Evolutionary conservation across 2,888 invertebrate genomes (phyloP).

Genomic region (Cheilosia soror): DNA sequence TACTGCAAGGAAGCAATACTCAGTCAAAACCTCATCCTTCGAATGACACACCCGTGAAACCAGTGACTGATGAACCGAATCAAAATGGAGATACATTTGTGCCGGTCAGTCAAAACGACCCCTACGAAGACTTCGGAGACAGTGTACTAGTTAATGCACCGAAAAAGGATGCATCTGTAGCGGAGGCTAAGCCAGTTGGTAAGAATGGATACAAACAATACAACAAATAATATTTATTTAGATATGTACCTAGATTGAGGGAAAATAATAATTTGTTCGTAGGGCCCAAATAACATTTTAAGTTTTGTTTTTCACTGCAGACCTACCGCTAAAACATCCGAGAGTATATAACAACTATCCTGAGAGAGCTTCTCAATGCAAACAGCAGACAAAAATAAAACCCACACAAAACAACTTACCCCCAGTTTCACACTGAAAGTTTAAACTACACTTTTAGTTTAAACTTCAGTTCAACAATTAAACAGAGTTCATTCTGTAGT

Average conservation of each 20-base stretch:
- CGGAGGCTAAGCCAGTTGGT: slow-evolving; percentile 91
- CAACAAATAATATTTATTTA: not conserved
- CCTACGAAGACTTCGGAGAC: slow-evolving; percentile 82
- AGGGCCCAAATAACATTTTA: too few relatives aligned
- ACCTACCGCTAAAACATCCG: too few relatives aligned
- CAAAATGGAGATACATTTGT: slow-evolving; percentile 39
- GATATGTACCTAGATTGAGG: not conserved
- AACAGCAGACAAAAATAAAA: too few relatives aligned
- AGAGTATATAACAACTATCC: too few relatives aligned
- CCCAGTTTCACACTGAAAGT: too few relatives aligned
- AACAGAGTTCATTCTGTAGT: too few relatives aligned
- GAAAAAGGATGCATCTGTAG: slow-evolving; percentile 87
- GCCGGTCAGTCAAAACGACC: slow-evolving; percentile 77
- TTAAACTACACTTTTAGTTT: too few relatives aligned
- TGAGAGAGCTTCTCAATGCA: too few relatives aligned
- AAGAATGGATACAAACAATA: slow-evolving; percentile 75
- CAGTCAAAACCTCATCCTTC: slow-evolving; percentile 26
- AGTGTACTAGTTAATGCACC: slow-evolving; percentile 85
- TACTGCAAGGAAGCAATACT: slow-evolving; percentile 80
- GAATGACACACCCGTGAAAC: slow-evolving; percentile 25
- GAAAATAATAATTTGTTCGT: too few relatives aligned
- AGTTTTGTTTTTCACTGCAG: too few relatives aligned
- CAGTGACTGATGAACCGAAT: slow-evolving; percentile 11
- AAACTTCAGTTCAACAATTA: too few relatives aligned
- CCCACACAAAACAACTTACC: too few relatives aligned